phyloP scores from a whole-genome alignment of 2,113 vertebrate species.

The Callorhinus ursinus region DNA sequence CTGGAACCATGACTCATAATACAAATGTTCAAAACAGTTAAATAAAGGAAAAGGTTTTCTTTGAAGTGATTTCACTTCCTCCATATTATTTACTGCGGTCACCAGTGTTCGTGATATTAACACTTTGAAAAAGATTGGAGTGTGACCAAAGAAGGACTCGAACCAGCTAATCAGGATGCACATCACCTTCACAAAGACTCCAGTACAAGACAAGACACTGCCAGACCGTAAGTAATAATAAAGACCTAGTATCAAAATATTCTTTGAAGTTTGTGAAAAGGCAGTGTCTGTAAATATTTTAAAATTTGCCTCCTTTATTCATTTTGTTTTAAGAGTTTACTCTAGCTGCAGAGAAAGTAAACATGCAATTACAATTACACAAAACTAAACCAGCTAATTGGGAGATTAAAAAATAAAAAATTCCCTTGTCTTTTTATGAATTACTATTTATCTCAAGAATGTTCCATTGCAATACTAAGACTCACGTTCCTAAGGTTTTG shows the following conservation, averaged over 20 bases:
- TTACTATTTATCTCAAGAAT: constrained; percentile 51
- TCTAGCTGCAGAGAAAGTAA: constrained; percentile 66
- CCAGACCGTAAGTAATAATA: not conserved
- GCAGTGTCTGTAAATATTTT: not conserved
- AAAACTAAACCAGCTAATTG: constrained; percentile 63
- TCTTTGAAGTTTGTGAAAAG: constrained; percentile 38
- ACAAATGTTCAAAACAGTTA: constrained; percentile 40
- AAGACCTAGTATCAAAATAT: constrained; percentile 15
- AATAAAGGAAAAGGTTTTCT: constrained; percentile 54
- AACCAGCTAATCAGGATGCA: not conserved
- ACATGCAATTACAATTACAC: constrained; percentile 62
- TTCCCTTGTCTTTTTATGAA: constrained; percentile 42
- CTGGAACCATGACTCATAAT: constrained; percentile 27
- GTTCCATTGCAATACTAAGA: not conserved
- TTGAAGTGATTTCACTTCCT: constrained; percentile 46
- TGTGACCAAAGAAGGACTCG: not conserved
- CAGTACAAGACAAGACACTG: not conserved
- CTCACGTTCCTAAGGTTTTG: not conserved
- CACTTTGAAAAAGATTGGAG: not conserved
- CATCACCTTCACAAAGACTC: not conserved
- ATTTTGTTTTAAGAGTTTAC: constrained; percentile 49
- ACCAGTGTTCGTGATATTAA: not conserved
- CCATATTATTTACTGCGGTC: not conserved
- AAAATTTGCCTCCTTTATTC: constrained; percentile 22
- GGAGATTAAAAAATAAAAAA: constrained; percentile 38